phyloP scores from a whole-genome alignment of 2,797 vertebrate species.

The Heterohyrax brucei region DNA sequence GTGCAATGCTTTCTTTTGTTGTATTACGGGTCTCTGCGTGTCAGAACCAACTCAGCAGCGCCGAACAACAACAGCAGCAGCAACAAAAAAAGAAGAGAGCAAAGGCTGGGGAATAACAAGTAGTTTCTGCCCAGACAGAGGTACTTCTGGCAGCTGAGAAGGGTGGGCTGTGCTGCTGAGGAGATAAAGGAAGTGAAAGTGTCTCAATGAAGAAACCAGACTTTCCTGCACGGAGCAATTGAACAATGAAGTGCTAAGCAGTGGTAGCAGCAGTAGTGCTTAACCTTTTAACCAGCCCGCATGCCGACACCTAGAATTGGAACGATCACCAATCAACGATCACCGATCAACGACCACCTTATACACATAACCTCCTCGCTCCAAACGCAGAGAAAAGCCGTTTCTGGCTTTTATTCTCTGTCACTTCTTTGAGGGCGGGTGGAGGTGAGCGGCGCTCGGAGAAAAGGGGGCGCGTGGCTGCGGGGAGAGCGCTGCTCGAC shows the following conservation, averaged over 20 bases:
- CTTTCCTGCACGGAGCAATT: not conserved
- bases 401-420: not conserved
- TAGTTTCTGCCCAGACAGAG: not conserved
- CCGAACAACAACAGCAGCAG: too few relatives aligned
- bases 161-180: not conserved
- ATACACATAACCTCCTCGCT: not conserved
- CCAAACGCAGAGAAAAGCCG: rapidly evolving
- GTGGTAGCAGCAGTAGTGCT: not conserved
- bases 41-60: too few relatives aligned
- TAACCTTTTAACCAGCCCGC: not conserved
- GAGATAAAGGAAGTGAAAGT: not conserved
- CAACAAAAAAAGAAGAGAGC: not conserved
- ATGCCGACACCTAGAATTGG: not conserved
- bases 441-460: not conserved
- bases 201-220: not conserved
- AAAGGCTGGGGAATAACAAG: not conserved
- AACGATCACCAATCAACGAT: not conserved
- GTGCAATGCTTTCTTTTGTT: too few relatives aligned
- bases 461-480: rapidly evolving
- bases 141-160: not conserved
- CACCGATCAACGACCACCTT: not conserved
- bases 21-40: too few relatives aligned
- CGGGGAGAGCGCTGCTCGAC: rapidly evolving
- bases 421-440: not conserved
- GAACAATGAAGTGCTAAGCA: not conserved